Conservation (phyloP, 2,113 vertebrate species). For the Dipodomys merriami region DNA sequence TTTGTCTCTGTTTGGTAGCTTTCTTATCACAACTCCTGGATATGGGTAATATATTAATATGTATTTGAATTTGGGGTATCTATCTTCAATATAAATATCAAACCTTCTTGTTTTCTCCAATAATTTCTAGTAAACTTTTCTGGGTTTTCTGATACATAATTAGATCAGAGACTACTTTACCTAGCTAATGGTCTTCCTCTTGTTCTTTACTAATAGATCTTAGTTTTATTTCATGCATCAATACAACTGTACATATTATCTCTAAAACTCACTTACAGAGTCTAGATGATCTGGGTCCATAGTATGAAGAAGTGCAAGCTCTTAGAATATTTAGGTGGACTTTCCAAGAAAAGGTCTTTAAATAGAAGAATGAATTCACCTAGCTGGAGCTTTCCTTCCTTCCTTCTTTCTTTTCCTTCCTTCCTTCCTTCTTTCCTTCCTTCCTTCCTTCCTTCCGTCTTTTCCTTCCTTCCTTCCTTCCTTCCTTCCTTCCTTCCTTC, state of each 20-base stretch:
- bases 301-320: not conserved
- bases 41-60: not conserved
- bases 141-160: not conserved
- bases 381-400: not conserved
- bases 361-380: not conserved
- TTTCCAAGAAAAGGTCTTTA: not conserved
- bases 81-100: not conserved
- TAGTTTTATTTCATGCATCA: not conserved
- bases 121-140: not conserved
- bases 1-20: not conserved
- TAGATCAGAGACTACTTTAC: not conserved
- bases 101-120: not conserved
- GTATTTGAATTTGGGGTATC: not conserved
- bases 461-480: too few relatives aligned
- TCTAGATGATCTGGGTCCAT: not conserved
- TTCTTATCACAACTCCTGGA: not conserved
- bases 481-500: too few relatives aligned
- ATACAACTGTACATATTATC: not conserved
- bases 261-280: not conserved
- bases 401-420: too few relatives aligned
- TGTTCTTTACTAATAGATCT: not conserved
- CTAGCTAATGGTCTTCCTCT: not conserved
- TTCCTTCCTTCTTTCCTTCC: too few relatives aligned
- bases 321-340: not conserved
- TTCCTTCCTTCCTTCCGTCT: too few relatives aligned